Percentiles rank a stretch among this genome's conserved stretches.
Evolutionary conservation across 2,113 vertebrate species (phyloP).

Genomic region (Takifugu flavidus): DNA sequence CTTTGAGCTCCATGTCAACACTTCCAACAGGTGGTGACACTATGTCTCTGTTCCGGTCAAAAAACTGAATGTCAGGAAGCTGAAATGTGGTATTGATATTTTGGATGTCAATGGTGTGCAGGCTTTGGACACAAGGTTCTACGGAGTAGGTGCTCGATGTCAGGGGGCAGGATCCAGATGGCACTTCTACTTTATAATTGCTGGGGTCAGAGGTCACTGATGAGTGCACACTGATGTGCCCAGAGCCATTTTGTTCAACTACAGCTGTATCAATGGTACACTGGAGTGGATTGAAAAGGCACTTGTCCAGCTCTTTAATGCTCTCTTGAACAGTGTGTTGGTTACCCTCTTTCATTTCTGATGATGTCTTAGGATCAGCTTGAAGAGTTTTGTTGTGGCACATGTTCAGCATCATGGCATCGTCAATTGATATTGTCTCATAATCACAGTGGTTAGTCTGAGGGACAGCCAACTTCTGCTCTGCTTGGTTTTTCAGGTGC

Average conservation of each 20-base stretch:
- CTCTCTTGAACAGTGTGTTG: slow-evolving; percentile 38
- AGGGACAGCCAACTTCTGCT: slow-evolving; percentile 69
- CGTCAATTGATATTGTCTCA: slow-evolving; percentile 79
- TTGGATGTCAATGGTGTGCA: slow-evolving; percentile 77
- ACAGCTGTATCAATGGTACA: slow-evolving; percentile 55
- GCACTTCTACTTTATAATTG: slow-evolving; percentile 61
- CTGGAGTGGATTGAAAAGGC: slow-evolving; percentile 65
- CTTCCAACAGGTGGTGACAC: slow-evolving; percentile 30
- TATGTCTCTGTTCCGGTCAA: slow-evolving; percentile 71
- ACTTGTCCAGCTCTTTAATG: slow-evolving; percentile 45
- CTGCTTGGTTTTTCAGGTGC: slow-evolving; percentile 66
- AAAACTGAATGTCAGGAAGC: slow-evolving; percentile 78
- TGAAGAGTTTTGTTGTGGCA: slow-evolving; percentile 75
- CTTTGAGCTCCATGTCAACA: slow-evolving; percentile 30
- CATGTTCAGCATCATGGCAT: slow-evolving; percentile 82
- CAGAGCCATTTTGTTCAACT: slow-evolving; percentile 64
- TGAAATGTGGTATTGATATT: slow-evolving; percentile 79
- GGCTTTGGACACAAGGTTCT: slow-evolving; percentile 44
- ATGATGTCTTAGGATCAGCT: slow-evolving; percentile 37
- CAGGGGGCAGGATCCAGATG: slow-evolving; percentile 33
- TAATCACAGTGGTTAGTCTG: slow-evolving; percentile 76
- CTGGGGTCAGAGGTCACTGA: slow-evolving; percentile 52
- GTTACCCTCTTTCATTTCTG: slow-evolving; percentile 22
- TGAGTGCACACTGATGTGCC: slow-evolving; percentile 42
- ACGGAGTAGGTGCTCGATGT: slow-evolving; percentile 55